phyloP scores from a whole-genome alignment of 2,113 vertebrate species.

The Balaenoptera acutorostrata region DNA sequence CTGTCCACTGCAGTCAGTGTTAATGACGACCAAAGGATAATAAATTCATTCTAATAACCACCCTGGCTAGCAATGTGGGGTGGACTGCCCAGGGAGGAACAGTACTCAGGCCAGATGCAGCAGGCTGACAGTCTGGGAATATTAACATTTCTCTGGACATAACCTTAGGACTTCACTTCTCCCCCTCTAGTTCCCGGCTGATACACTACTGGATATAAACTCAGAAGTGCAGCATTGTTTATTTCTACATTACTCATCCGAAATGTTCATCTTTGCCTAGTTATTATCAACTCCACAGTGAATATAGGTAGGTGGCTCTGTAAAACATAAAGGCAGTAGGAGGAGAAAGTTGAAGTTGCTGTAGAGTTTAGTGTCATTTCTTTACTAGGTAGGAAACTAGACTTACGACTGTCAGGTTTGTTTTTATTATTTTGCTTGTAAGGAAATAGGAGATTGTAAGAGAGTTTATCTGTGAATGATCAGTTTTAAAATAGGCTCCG shows the following conservation, averaged over 20 bases:
- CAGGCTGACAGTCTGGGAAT: background rate
- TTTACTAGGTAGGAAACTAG: slow-evolving; percentile 10
- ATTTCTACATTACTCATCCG: slow-evolving; percentile 13
- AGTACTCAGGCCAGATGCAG: background rate
- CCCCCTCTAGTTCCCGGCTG: background rate
- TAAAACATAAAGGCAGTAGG: slow-evolving; percentile 30
- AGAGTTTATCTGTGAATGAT: slow-evolving; percentile 11
- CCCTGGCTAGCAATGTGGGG: background rate
- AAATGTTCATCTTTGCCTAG: slow-evolving; percentile 43
- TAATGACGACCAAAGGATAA: slow-evolving; percentile 34
- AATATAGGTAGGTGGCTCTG: background rate
- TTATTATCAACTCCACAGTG: slow-evolving; percentile 23
- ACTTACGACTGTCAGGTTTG: background rate
- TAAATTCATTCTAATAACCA: slow-evolving; percentile 45
- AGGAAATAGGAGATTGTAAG: background rate
- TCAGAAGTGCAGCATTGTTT: background rate
- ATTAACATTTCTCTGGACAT: background rate
- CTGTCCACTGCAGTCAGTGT: slow-evolving; percentile 3
- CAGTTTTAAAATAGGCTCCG: background rate
- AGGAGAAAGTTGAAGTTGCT: background rate
- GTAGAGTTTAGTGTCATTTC: background rate
- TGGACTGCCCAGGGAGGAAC: background rate
- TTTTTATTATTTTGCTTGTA: slow-evolving; percentile 35
- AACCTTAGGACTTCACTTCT: background rate
- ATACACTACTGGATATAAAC: slow-evolving; percentile 10